These are phyloP conservation scores for Nomada ferruginata DNA, from an alignment of 2,888 invertebrate genomes.

Conservation along the genomic window DNA sequence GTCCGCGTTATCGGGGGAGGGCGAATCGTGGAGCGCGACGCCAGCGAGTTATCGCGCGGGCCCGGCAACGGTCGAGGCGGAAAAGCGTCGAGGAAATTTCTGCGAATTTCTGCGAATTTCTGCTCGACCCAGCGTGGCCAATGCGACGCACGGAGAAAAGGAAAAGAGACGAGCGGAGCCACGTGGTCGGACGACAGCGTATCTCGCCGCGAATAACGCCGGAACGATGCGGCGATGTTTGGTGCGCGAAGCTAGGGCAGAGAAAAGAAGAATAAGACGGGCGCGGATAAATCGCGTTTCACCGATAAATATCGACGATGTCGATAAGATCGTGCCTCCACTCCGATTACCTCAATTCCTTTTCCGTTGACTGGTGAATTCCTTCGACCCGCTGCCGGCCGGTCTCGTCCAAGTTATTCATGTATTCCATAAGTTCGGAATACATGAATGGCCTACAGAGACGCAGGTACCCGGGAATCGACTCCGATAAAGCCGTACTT, in stretches of 20 bases:
- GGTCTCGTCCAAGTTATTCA: conserved; percentile 67
- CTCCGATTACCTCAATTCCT: conserved; percentile 10
- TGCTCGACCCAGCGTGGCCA: background rate
- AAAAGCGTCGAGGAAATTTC: background rate
- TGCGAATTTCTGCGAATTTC: background rate
- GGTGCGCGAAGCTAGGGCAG: conserved; percentile 18
- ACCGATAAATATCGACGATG: conserved; percentile 72
- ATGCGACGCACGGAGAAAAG: background rate
- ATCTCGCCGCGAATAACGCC: conserved; percentile 58
- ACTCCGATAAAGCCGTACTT: conserved; percentile 55
- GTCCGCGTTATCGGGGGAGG: background rate
- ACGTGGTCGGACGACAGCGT: conserved; percentile 54
- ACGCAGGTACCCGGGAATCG: conserved; percentile 60
- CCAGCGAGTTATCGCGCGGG: background rate
- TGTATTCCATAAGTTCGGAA: conserved; percentile 73
- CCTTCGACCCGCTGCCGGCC: conserved; percentile 24
- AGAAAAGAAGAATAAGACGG: conserved; percentile 19
- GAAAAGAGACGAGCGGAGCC: conserved; percentile 50
- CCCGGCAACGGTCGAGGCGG: background rate
- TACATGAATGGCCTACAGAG: conserved; percentile 68
- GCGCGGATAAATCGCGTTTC: conserved; percentile 65
- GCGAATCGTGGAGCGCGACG: background rate
- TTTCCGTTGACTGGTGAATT: background rate
- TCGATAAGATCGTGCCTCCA: conserved; percentile 68
- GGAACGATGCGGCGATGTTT: conserved; percentile 38